Percentiles rank a stretch among this genome's conserved stretches.
phyloP scores from a whole-genome alignment of 2,113 vertebrate genomes.

The Xerus inauris region DNA sequence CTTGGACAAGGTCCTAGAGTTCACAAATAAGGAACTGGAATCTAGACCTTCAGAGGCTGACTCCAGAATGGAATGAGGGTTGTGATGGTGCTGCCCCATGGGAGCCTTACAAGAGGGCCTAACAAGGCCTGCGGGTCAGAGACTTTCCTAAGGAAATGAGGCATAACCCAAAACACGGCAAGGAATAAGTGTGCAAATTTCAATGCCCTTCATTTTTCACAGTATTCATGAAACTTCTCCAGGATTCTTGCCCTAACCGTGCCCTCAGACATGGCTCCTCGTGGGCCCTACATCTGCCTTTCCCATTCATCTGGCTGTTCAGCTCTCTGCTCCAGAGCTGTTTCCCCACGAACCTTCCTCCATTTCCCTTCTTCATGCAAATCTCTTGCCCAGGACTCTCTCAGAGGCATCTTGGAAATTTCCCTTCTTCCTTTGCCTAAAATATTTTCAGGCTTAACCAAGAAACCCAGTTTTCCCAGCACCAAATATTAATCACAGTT shows the following conservation, averaged over 20 bases:
- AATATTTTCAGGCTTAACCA: not conserved
- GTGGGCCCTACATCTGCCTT: not conserved
- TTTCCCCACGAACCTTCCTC: not conserved
- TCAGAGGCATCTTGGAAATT: not conserved
- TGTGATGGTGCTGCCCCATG: fast-evolving
- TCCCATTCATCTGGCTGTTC: not conserved
- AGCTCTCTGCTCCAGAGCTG: not conserved
- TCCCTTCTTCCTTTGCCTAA: not conserved
- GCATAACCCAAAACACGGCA: not conserved
- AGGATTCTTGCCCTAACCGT: not conserved
- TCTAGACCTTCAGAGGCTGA: not conserved
- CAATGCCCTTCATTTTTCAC: not conserved
- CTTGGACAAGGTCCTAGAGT: not conserved
- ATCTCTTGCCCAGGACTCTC: not conserved
- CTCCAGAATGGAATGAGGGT: not conserved
- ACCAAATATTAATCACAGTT: constrained; percentile 64
- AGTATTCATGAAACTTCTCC: not conserved
- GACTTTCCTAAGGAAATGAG: not conserved
- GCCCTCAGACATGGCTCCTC: fast-evolving
- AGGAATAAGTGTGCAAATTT: not conserved
- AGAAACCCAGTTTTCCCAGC: constrained; percentile 9
- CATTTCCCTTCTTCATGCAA: not conserved
- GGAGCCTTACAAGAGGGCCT: not conserved
- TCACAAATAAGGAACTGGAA: not conserved
- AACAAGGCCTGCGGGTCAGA: not conserved